Evolutionary conservation across 2,797 vertebrate genomes (phyloP).

Genomic region (Sebastes steindachneri): DNA sequence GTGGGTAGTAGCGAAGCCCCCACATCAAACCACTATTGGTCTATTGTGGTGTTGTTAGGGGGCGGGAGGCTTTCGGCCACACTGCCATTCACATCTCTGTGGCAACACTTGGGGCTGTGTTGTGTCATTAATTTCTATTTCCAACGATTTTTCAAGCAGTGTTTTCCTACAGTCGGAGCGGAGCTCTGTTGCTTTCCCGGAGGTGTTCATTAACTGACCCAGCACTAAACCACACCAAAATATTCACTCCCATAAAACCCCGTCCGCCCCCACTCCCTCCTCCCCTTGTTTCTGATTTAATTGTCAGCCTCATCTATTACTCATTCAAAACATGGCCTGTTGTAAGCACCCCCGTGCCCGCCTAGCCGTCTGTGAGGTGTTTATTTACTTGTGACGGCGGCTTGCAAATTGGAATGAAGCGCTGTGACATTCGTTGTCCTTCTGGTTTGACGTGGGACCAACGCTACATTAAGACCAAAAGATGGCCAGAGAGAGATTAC

Average conservation of each 20-base stretch:
- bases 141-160: constrained; percentile 31
- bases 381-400: constrained; percentile 67
- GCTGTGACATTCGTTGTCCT: constrained; percentile 68
- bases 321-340: constrained; percentile 68
- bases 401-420: constrained; percentile 65
- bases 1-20: constrained; percentile 28
- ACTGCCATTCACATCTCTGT: constrained; percentile 35
- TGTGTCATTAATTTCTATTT: constrained; percentile 71
- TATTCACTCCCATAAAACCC: constrained; percentile 46
- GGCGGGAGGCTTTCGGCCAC: constrained; percentile 16
- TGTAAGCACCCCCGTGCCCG: constrained; percentile 55
- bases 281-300: constrained; percentile 46
- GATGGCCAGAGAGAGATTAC: constrained; percentile 3
- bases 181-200: constrained; percentile 32
- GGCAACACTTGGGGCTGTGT: constrained; percentile 31
- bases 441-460: constrained; percentile 53
- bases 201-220: constrained; percentile 73
- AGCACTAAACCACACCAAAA: constrained; percentile 52
- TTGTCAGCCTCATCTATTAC: constrained; percentile 66
- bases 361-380: constrained; percentile 55
- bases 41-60: constrained; percentile 36
- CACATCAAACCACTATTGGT: constrained; percentile 37
- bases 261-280: neutral
- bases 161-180: constrained; percentile 19
- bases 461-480: constrained; percentile 17